Evolutionary conservation across 2,888 invertebrate genomes (phyloP), one percentile per base, ranked within the genome.

Genomic region (Parnassius orleans): DNA sequence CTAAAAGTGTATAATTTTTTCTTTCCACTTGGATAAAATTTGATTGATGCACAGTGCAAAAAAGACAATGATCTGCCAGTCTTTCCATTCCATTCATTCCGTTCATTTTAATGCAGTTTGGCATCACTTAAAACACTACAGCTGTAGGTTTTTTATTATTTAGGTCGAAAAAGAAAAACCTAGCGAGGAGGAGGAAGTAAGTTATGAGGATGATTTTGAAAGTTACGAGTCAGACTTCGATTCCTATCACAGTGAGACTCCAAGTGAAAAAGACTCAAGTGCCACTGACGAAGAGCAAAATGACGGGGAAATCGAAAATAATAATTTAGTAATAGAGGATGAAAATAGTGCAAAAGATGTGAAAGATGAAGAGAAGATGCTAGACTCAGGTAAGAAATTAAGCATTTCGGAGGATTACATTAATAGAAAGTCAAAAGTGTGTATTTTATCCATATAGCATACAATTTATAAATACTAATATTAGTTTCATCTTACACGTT

Each of bases 161-260:
- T 59, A 75, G 72, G 52, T 54, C 2, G 68, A 68, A 54, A 74
- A 68, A 11, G 78, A 76, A 19, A 74, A 76, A 63, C 69, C 76
- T 2, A 84, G 83, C 46, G 88, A 87, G 10, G 87, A 86, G 10
- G 87, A 86, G 60, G 63, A 63, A 41, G 65, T 86, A 0, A 88
- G 84, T 60, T 92, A 92, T 60, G 92, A 90, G 78, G 91, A 92
- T n/a, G 92, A 92, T 60, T 92, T 92, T 50, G 92, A 92, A 61
- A 91, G 90, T 53, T 92, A 92, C 67, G 91, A 90, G 68, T 92
- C 92, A 0, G 92, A 92, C 67, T 92, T 92, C 58, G 91, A 92
- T 11, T 90, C 92, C 0, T 89, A 90, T 61, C 86, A 87, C 54
- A 87, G 84, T 64, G 74, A 74, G 9, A 57, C 53, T 12, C 43